These are phyloP conservation scores for Pseudomugil gertrudae DNA, from an alignment of 2,797 vertebrate species.

Conservation along the genomic window DNA sequence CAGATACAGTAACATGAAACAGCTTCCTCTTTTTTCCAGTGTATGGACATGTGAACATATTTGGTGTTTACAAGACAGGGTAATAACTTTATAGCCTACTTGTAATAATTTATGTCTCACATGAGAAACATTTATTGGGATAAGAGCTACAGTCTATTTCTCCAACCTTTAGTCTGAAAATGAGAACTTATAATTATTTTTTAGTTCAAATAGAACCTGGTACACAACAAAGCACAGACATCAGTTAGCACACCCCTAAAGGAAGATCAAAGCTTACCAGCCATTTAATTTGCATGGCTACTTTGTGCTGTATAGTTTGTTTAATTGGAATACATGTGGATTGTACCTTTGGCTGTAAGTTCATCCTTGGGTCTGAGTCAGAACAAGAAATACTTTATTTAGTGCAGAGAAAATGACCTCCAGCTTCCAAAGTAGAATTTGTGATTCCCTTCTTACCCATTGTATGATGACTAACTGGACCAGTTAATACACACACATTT, in stretches of 20 bases:
- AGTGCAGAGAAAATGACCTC: constrained; percentile 62
- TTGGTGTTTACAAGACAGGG: constrained; percentile 46
- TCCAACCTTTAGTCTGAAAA: constrained; percentile 10
- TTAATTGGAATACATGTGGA: constrained; percentile 13
- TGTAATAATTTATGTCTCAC: constrained; percentile 9
- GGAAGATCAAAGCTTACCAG: constrained; percentile 19
- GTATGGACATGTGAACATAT: constrained; percentile 49
- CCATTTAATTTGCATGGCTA: constrained; percentile 20
- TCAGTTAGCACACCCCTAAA: constrained; percentile 16
- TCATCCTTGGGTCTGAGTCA: constrained; percentile 48
- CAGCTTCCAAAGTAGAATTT: constrained; percentile 24
- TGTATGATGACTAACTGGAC: background rate
- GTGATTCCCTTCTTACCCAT: background rate
- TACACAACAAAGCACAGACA: constrained; percentile 36
- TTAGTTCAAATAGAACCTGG: background rate
- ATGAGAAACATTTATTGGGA: constrained; percentile 23
- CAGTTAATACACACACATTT: background rate
- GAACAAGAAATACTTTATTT: constrained; percentile 50
- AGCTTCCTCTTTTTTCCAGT: constrained; percentile 19
- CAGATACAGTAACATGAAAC: constrained; percentile 25
- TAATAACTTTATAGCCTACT: constrained; percentile 32
- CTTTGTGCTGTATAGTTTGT: background rate
- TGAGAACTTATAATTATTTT: no score
- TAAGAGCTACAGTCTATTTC: constrained; percentile 18
- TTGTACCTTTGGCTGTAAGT: constrained; percentile 29